phyloP scores from a whole-genome alignment of 1,140 invertebrate species.

The Cydia amplana region DNA sequence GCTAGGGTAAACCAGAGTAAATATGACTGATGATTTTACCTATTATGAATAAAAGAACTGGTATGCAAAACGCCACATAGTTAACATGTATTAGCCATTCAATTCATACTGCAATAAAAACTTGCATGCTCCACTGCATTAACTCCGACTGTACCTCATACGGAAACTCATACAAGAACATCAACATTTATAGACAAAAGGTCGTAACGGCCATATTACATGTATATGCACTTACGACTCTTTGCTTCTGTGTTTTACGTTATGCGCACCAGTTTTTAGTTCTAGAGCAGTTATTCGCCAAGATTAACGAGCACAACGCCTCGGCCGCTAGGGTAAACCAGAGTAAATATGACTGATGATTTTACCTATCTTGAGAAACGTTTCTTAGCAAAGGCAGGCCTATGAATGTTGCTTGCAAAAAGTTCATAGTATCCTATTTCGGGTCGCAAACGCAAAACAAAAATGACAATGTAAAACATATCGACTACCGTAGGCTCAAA shows the following conservation, averaged over 20 bases:
- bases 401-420: too few relatives aligned
- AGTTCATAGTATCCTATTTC: too few relatives aligned
- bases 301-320: not conserved
- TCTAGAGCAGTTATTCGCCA: not conserved
- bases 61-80: not conserved
- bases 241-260: not conserved
- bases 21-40: not conserved
- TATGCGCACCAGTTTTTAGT: conserved; percentile 1
- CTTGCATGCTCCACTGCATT: not conserved
- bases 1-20: not conserved
- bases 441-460: too few relatives aligned
- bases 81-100: conserved; percentile 2
- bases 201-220: not conserved
- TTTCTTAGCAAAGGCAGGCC: too few relatives aligned
- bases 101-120: conserved; percentile 18
- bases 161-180: conserved; percentile 10
- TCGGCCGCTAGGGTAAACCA: not conserved
- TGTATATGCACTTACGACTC: not conserved
- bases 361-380: not conserved
- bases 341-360: not conserved
- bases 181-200: not conserved
- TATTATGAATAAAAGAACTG: not conserved
- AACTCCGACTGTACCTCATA: conserved; percentile 5
- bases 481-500: too few relatives aligned
- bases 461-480: too few relatives aligned